Percentiles rank a stretch among this genome's conserved stretches.
These are phyloP conservation scores for Athene cunicularia DNA, from an alignment of 2,113 vertebrate species.

Conservation along the genomic window DNA sequence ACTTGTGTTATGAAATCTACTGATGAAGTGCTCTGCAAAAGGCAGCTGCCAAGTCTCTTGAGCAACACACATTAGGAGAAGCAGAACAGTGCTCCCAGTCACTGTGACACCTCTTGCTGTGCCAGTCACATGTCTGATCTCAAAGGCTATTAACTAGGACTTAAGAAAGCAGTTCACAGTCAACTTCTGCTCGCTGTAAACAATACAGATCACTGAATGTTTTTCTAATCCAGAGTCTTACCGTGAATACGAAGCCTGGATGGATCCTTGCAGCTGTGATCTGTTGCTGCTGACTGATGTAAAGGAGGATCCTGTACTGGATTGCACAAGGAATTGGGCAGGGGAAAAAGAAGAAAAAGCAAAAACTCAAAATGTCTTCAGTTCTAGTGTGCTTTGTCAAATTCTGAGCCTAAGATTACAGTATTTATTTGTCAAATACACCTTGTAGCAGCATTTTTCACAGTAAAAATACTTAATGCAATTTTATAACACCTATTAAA, in stretches of 20 bases:
- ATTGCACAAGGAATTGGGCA: conserved; percentile 53
- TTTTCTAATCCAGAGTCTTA: conserved; percentile 65
- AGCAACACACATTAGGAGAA: not conserved
- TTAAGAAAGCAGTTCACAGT: not conserved
- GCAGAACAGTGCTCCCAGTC: not conserved
- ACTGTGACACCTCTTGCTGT: not conserved
- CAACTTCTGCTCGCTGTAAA: not conserved
- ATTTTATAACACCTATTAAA: not conserved
- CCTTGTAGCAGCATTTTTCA: not conserved
- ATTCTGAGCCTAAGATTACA: not conserved
- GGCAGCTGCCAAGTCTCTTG: not conserved
- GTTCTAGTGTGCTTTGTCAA: not conserved
- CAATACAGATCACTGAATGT: rapidly evolving
- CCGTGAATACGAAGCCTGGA: conserved; percentile 85
- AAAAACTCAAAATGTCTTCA: not conserved
- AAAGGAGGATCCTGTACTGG: conserved; percentile 95
- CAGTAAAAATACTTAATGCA: not conserved
- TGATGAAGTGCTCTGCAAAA: not conserved
- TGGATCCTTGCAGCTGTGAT: conserved; percentile 87
- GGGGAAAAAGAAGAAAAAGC: not conserved
- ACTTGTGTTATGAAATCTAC: not conserved
- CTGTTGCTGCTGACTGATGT: conserved; percentile 92
- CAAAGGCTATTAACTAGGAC: not conserved
- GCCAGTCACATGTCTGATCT: not conserved
- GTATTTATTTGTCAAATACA: not conserved